Conservation (phyloP, 2,888 invertebrate genomes). For the Altica lythri region DNA sequence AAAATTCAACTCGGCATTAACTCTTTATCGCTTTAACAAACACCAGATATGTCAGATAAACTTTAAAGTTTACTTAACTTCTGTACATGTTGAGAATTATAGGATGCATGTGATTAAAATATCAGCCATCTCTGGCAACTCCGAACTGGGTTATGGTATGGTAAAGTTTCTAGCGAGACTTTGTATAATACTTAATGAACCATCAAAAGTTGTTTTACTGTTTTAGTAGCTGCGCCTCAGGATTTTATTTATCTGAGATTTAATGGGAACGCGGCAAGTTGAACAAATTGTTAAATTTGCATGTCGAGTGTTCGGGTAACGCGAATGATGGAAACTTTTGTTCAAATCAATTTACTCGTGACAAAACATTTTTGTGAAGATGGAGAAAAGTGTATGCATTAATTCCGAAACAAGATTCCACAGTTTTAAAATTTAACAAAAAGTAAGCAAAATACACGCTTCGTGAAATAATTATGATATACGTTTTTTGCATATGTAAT, state of each 20-base stretch:
- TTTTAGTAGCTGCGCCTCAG: slow-evolving; percentile 13
- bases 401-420: no score
- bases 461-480: no score
- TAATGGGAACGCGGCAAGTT: slow-evolving; percentile 1
- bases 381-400: no score
- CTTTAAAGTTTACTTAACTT: slow-evolving; percentile 21
- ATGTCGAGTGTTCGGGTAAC: neutral
- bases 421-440: no score
- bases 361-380: no score
- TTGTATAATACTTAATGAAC: slow-evolving; percentile 26
- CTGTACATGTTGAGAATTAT: slow-evolving; percentile 23
- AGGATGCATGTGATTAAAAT: slow-evolving; percentile 18
- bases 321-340: no score
- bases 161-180: slow-evolving; percentile 8
- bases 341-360: no score
- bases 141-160: neutral
- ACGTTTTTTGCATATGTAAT: no score
- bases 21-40: slow-evolving; percentile 21
- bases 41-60: slow-evolving; percentile 20
- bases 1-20: slow-evolving; percentile 15
- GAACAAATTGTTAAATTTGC: slow-evolving; percentile 19
- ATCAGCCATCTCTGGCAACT: slow-evolving; percentile 13
- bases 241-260: slow-evolving; percentile 23
- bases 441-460: no score
- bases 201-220: slow-evolving; percentile 24